Base-by-base conservation (phyloP, 2,113 vertebrate genomes). In the Oryzias celebensis region DNA sequence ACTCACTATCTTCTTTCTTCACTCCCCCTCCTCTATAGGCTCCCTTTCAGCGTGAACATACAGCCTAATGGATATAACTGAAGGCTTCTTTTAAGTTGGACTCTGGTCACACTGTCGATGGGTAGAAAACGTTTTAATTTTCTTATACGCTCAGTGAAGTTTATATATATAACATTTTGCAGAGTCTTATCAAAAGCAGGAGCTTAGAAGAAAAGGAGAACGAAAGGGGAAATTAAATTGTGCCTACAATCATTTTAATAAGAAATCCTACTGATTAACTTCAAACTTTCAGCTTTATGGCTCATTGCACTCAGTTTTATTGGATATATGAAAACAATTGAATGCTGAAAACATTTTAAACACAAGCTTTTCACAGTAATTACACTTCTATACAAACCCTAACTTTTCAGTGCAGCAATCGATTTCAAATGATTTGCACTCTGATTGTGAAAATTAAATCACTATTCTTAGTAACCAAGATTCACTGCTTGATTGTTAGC, bases 321-420 rank as follows among this genome's bases (percentile, higher is more conserved):
- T 61, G 26, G 23, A 14, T 73, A 50, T 22, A 62, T 74, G 44
- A 62, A 74, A 80, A 64, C 18, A 14, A 23, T 65, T 76, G 67
- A 61, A 26, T 57, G 22, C 31, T 56, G 7, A 45, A 45, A 13
- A 48, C 8, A 17, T 20, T 48, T 48, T 10, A 36, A 36, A 36
- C 36, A 36, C 36, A 36, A 36, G 36, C 8, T 36, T 36, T 36
- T 10, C 36, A 36, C 10, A 36, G 10, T 36, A 36, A 36, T 36
- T 36, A 36, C 36, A 36, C 10, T 36, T 36, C 2, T 36, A 36
- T 12, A 36, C 31, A 36, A 36, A 36, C 10, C 8, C 10, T 12
- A 36, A 36, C 8, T 12, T 12, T 36, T 36, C 36, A 36, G 12
- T 36, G 36, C 36, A 36, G 8, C 36, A 2, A 36, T 36, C 12